These are phyloP conservation scores for Synaphobranchus kaupii DNA, from an alignment of 2,797 vertebrate species.

Conservation along the genomic window DNA sequence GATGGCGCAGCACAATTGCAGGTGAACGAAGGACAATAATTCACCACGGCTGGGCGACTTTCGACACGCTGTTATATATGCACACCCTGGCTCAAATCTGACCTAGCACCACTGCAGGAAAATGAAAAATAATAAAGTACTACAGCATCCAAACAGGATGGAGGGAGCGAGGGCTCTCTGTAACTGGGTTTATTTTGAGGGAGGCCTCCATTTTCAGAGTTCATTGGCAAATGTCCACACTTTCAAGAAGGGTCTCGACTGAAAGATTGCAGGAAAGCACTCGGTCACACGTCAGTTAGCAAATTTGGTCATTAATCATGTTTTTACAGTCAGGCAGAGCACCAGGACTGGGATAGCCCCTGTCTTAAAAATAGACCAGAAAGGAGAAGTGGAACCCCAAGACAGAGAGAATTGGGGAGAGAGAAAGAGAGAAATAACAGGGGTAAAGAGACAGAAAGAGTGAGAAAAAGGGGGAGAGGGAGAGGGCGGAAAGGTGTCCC, in stretches of 20 bases:
- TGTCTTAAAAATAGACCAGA: not conserved
- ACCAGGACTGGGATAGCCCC: not conserved
- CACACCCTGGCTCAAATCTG: not conserved
- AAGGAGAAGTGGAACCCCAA: constrained; percentile 6
- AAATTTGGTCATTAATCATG: not conserved
- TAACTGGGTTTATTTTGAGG: not conserved
- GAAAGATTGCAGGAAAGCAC: not conserved
- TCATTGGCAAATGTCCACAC: not conserved
- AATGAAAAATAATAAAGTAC: not conserved
- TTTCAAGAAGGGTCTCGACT: not conserved
- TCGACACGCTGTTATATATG: not conserved
- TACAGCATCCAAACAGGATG: not conserved
- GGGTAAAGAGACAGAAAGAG: not conserved
- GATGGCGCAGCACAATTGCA: not conserved
- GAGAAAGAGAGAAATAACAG: not conserved
- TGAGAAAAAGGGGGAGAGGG: not conserved
- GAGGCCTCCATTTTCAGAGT: not conserved
- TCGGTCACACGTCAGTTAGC: not conserved
- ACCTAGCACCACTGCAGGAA: not conserved
- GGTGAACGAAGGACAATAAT: no score
- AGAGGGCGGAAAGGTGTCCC: not conserved
- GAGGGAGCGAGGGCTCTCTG: not conserved
- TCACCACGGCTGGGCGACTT: no score
- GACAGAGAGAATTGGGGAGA: not conserved
- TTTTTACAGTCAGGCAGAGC: not conserved